Evolutionary conservation across 1,140 invertebrate species (phyloP), one percentile per base, ranked within the genome.

Genomic region (Pogonomyrmex californicus): DNA sequence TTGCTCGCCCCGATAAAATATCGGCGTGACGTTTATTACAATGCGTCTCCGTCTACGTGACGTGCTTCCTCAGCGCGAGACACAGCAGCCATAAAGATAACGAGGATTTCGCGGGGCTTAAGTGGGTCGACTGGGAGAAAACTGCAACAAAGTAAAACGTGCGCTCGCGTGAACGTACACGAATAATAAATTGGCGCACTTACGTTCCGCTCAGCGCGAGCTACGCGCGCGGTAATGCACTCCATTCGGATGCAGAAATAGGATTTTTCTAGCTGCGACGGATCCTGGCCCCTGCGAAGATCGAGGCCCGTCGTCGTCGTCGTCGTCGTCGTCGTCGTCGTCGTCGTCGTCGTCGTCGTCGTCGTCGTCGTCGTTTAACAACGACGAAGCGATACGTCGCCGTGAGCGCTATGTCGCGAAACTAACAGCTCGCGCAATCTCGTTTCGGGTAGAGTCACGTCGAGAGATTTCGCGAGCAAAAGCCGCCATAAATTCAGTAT

Each of bases 51-150:
- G n/a, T n/a, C n/a, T 51, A 47, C 36, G 47, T 79, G 38, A 71
- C 17, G 2, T 30, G 30, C 30, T 47, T 71, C n/a, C 68, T 47
- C 54, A n/a, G 30, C 41, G 4, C 12, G 33, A 41, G n/a, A 49
- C 5, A 17, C 23, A 23, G 68, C 36, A 17, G 23, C 54, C 17
- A 60, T 83, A 73, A 83, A 83, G 79, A 83, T 83, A 83, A 83
- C 36, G 54, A 30, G 68, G 54, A 62, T 83, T 30, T 49, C 56
- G 68, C 47, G 12, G 60, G 41, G 66, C 33, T 54, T 33, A 83
- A 75, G 30, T 83, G 47, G 54, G 41, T 83, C 68, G 33, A 12
- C 33, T 23, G 23, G n/a, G 41, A n/a, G 23, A 62, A 75, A 75
- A 60, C 41, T 49, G 23, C 23, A 23, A 23, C 23, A 12, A 58